These are phyloP conservation scores for Rhinoptilus africanus DNA, from an alignment of 2,113 vertebrate genomes.

Conservation along the genomic window DNA sequence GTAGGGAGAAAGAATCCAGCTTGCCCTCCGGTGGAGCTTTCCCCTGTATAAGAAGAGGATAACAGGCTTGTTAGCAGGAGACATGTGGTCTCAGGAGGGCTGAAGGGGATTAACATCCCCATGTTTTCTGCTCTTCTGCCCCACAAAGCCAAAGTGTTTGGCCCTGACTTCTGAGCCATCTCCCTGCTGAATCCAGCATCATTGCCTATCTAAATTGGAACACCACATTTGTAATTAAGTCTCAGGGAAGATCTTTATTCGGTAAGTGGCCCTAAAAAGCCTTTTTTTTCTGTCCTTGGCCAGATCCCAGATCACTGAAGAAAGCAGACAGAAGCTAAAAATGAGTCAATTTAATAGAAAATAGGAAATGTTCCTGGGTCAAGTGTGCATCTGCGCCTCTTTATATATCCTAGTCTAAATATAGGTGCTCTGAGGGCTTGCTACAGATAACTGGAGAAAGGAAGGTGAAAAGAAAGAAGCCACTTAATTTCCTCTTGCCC, in stretches of 20 bases:
- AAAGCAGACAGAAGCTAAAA: slow-evolving; percentile 43
- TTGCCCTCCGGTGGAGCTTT: neutral
- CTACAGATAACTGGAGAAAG: slow-evolving; percentile 34
- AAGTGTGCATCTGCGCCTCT: slow-evolving; percentile 53
- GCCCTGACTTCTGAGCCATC: neutral
- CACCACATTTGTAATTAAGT: slow-evolving; percentile 30
- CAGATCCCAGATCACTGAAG: slow-evolving; percentile 29
- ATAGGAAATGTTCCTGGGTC: slow-evolving; percentile 34
- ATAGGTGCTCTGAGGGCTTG: slow-evolving; percentile 38
- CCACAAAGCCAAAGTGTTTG: neutral
- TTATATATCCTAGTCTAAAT: slow-evolving; percentile 54
- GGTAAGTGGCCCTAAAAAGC: slow-evolving; percentile 25
- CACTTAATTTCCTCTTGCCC: slow-evolving; percentile 57
- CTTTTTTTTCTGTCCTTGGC: neutral
- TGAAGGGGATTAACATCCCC: neutral
- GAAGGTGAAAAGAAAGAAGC: slow-evolving; percentile 56
- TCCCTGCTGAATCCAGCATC: neutral
- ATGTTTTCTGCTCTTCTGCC: neutral
- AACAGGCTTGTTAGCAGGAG: neutral
- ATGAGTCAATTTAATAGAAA: slow-evolving; percentile 51
- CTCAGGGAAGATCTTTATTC: neutral
- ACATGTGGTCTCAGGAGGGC: neutral
- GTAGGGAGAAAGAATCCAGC: neutral
- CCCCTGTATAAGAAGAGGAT: neutral
- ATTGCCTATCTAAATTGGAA: neutral